These are phyloP conservation scores for Lasioglossum albipes DNA, from an alignment of 1,140 invertebrate genomes.

Conservation along the genomic window DNA sequence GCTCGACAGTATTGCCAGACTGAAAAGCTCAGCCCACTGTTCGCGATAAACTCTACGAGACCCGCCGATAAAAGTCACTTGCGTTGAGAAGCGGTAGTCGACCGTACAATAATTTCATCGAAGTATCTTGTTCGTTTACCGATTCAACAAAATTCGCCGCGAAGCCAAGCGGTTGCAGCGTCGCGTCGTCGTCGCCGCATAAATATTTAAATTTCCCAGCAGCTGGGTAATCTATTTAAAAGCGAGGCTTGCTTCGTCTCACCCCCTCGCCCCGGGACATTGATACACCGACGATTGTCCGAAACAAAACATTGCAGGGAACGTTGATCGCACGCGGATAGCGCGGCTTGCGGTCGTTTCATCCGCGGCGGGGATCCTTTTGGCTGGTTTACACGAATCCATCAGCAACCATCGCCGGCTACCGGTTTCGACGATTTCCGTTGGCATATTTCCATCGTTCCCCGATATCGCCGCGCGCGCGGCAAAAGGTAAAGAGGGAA, in stretches of 20 bases:
- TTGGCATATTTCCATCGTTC: constrained; percentile 41
- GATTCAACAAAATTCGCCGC: too few relatives aligned
- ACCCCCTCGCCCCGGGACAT: background rate
- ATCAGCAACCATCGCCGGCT: constrained; percentile 41
- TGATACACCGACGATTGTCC: background rate
- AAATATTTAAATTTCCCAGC: too few relatives aligned
- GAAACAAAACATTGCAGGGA: background rate
- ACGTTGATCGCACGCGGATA: background rate
- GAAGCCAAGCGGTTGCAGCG: too few relatives aligned
- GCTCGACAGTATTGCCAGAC: too few relatives aligned
- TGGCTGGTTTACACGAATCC: constrained; percentile 35
- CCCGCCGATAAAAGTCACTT: too few relatives aligned
- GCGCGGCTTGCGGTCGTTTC: background rate
- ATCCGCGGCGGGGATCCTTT: background rate
- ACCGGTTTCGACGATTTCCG: constrained; percentile 42
- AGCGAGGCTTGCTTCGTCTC: background rate
- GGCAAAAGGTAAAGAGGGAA: constrained; percentile 45
- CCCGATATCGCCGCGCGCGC: constrained; percentile 32
- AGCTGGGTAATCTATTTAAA: background rate
- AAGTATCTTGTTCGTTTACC: too few relatives aligned
- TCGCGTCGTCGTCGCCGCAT: too few relatives aligned
- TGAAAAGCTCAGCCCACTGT: too few relatives aligned
- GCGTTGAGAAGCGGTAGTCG: too few relatives aligned
- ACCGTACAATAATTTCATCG: too few relatives aligned
- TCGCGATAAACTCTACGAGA: too few relatives aligned